Conservation (phyloP, 2,797 vertebrate species). For the Micrastur ruficollis region DNA sequence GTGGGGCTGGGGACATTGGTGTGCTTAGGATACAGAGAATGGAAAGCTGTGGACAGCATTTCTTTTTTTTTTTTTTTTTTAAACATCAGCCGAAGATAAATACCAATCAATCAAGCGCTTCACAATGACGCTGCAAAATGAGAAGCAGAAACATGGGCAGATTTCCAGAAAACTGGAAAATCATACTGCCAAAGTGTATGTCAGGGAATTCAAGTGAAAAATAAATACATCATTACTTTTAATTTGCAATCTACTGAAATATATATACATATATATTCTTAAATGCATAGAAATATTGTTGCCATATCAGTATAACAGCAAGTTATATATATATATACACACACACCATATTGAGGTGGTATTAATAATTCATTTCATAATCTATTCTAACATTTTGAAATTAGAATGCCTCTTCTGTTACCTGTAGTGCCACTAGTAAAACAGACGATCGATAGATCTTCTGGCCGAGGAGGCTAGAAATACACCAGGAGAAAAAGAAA, state of each 20-base stretch:
- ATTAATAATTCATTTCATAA: neutral
- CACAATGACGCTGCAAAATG: neutral
- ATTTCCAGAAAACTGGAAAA: neutral
- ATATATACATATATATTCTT: neutral
- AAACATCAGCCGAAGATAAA: neutral
- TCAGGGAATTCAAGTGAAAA: neutral
- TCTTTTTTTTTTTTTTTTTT: neutral
- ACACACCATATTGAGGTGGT: neutral
- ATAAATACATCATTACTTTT: neutral
- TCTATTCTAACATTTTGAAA: neutral
- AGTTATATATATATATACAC: rapidly evolving
- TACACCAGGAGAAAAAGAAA: neutral
- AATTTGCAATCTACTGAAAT: neutral
- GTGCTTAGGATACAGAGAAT: neutral
- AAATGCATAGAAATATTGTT: neutral
- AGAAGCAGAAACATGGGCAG: neutral
- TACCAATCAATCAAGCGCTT: neutral
- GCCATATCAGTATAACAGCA: neutral
- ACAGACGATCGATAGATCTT: constrained; percentile 83
- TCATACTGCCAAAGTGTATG: neutral
- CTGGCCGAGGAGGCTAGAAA: constrained; percentile 77
- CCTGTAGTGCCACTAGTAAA: constrained; percentile 84
- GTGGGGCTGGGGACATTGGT: neutral
- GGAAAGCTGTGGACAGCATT: neutral
- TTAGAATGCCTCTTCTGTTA: constrained; percentile 45